Evolutionary conservation across 2,888 invertebrate genomes (phyloP).

Genomic region (Amblyjoppa fuscipennis): DNA sequence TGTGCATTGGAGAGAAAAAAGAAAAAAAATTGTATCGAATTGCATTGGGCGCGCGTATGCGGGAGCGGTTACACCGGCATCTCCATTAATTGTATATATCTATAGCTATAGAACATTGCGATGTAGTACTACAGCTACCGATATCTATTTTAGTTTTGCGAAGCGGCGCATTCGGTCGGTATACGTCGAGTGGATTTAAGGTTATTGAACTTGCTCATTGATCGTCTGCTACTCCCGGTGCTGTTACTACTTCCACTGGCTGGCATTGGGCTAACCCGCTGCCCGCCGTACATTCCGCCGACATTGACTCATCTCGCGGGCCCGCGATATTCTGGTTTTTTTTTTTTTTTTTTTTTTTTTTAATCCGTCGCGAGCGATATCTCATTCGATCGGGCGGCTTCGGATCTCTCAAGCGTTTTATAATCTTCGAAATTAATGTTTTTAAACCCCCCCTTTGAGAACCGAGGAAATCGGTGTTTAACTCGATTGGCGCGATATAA

Average conservation of each 20-base stretch:
- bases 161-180: conserved; percentile 76
- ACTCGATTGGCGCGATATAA: no score
- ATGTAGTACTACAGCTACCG: neutral
- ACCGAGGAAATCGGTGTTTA: no score
- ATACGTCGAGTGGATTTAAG: conserved; percentile 83
- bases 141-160: conserved; percentile 80
- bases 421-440: neutral
- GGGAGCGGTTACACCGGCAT: neutral
- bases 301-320: conserved; percentile 28
- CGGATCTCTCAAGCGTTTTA: neutral
- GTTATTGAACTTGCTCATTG: conserved; percentile 84
- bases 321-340: neutral
- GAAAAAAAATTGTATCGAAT: neutral
- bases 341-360: neutral
- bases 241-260: conserved; percentile 55
- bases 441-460: no score
- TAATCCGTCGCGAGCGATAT: no score
- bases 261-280: conserved; percentile 20
- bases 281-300: neutral
- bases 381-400: neutral
- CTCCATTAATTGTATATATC: neutral
- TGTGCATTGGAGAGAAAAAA: neutral
- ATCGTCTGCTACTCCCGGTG: conserved; percentile 71
- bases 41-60: conserved; percentile 1
- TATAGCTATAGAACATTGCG: neutral